Evolutionary conservation across 2,888 invertebrate genomes (phyloP).

Genomic region (Drosophila diplacantha): DNA sequence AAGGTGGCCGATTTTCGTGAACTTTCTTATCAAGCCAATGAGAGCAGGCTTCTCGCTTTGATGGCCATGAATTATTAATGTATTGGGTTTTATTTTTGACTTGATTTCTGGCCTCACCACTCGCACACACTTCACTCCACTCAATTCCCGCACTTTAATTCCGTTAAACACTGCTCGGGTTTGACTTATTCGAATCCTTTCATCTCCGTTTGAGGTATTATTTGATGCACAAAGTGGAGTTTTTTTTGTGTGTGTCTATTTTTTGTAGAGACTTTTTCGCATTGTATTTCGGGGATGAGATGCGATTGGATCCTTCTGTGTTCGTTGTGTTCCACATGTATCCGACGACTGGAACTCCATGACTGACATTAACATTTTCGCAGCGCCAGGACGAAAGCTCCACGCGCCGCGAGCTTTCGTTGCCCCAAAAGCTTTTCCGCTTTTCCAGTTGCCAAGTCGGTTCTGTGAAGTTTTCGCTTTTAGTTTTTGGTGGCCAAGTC

Average conservation of each 20-base stretch:
- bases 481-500: conserved; percentile 32
- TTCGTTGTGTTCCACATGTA: conserved; percentile 74
- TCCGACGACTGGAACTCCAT: conserved; percentile 78
- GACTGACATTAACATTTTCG: conserved; percentile 69
- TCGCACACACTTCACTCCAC: conserved; percentile 20
- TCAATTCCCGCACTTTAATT: conserved; percentile 30
- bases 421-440: conserved; percentile 31
- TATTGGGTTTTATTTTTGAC: conserved; percentile 24
- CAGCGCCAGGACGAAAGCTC: conserved; percentile 49
- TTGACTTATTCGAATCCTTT: conserved; percentile 1
- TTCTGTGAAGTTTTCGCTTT: conserved; percentile 37
- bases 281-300: conserved; percentile 57
- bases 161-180: conserved; percentile 8
- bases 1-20: neutral
- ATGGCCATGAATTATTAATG: conserved; percentile 31
- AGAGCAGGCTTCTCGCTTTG: conserved; percentile 2
- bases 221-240: conserved; percentile 21
- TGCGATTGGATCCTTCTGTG: conserved; percentile 56
- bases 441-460: conserved; percentile 41
- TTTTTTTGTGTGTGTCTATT: conserved; percentile 25
- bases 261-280: conserved; percentile 66
- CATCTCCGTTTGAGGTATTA: conserved; percentile 4
- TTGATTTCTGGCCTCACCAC: conserved; percentile 10
- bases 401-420: conserved; percentile 18
- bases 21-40: conserved; percentile 13